Base-by-base conservation (phyloP, 2,113 vertebrate genomes). In the Vulpes vulpes region DNA sequence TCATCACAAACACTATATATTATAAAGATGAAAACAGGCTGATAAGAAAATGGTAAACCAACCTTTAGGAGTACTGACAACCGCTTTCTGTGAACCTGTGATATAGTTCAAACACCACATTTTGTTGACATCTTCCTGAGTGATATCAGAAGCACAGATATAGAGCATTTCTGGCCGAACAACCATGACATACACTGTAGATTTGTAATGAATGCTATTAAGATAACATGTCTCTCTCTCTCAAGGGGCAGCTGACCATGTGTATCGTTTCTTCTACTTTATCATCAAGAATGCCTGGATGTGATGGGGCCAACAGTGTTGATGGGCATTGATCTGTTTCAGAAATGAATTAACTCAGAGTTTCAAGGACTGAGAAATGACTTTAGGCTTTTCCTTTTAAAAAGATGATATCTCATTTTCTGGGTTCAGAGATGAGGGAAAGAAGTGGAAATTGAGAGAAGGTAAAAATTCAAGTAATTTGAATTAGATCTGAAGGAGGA, bases 291-390 rank as follows among this genome's bases (percentile, higher is more conserved):
- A 92, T 25, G 71, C 12, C 88, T 96, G 86, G 35, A 11, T 9
- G 11, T 83, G 65, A 92, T 69, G 89, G 51, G 38, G 17, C 35
- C 32, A 51, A 30, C 12, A 88, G 0, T 98, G 64, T 87, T 95
- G 89, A 97, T 92, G 92, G 88, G n/a, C 65, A 86, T 53, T 97
- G 91, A 95, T 98, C 89, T 98, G 80, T 98, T 94, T 95, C 81
- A 91, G 95, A 97, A 97, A 93, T 19, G 97, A 98, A 98, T 98
- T 94, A 97, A 91, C 27, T 94, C 92, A 19, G 57, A 14, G 3
- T 80, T 98, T 91, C 92, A 98, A 98, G 96, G n/a, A 74, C 51
- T 49, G 2, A 59, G 8, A 67, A 69, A 85, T 94, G 79, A 76
- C 86, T 74, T 88, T 23, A 95, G 14, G 9, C 85, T n/a, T 74